Conservation (phyloP, 2,888 invertebrate genomes). For the Hoplodrina blanda region DNA sequence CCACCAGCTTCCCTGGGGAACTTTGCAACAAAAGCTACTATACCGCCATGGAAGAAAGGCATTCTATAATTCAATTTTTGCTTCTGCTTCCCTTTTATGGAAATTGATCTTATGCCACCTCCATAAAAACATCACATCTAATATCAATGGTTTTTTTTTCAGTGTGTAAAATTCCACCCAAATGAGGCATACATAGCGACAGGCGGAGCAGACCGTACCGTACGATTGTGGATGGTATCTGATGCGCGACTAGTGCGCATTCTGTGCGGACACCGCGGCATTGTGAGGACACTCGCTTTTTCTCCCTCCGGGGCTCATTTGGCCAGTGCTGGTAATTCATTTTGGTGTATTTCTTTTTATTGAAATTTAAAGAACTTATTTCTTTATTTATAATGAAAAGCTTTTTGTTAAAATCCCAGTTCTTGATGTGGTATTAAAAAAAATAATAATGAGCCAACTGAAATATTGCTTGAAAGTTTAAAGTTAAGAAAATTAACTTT, state of each 20-base stretch:
- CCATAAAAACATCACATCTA: too few relatives aligned
- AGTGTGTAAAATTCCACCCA: slow-evolving; percentile 97
- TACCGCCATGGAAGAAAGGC: too few relatives aligned
- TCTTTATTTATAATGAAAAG: too few relatives aligned
- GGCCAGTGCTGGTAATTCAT: slow-evolving; percentile 94
- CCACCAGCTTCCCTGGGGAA: too few relatives aligned
- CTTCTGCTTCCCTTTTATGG: too few relatives aligned
- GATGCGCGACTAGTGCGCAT: slow-evolving; percentile 95
- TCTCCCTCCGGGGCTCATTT: slow-evolving; percentile 96
- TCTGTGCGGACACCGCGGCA: slow-evolving; percentile 94
- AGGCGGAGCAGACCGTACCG: slow-evolving; percentile 97
- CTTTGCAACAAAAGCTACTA: too few relatives aligned
- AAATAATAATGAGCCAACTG: neutral
- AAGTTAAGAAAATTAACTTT: too few relatives aligned
- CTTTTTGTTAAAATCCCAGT: too few relatives aligned
- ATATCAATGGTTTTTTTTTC: slow-evolving; percentile 51
- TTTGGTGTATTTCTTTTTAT: neutral
- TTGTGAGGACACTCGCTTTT: slow-evolving; percentile 94
- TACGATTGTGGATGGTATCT: slow-evolving; percentile 96
- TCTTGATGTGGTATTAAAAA: too few relatives aligned
- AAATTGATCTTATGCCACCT: too few relatives aligned
- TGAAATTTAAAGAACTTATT: neutral
- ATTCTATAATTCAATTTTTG: too few relatives aligned
- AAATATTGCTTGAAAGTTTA: neutral
- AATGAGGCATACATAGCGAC: slow-evolving; percentile 97